phyloP scores from a whole-genome alignment of 2,113 vertebrate genomes.

The Podarcis cretensis region DNA sequence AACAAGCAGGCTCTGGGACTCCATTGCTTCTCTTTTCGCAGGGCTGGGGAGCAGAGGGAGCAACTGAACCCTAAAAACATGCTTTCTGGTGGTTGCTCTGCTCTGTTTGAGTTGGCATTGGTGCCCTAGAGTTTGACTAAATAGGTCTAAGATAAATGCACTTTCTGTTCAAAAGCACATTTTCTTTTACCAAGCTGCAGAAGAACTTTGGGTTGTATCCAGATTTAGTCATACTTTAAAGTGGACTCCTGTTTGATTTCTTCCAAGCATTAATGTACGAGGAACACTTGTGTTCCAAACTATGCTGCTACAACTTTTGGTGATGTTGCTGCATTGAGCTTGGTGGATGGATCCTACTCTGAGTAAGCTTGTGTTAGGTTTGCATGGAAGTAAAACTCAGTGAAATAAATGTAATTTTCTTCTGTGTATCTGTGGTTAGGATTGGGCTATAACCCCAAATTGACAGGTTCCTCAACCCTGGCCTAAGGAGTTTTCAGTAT shows the following conservation, averaged over 20 bases:
- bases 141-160: background rate
- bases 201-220: background rate
- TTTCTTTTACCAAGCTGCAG: background rate
- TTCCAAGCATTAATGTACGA: background rate
- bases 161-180: background rate
- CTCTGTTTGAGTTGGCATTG: background rate
- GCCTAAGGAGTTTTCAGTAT: background rate
- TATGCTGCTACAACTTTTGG: no score
- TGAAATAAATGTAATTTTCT: background rate
- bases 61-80: background rate
- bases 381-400: background rate
- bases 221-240: no score
- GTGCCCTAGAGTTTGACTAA: background rate
- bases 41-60: background rate
- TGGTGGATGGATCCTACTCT: background rate
- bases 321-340: background rate
- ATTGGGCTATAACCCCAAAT: background rate
- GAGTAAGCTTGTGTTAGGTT: background rate
- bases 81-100: background rate
- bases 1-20: background rate
- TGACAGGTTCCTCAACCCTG: no score
- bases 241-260: no score
- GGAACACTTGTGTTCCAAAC: background rate
- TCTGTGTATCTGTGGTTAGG: background rate
- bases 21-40: background rate